Evolutionary conservation across 92 coral and sea anemone genomes (phyloP).

Genomic region (Epizoanthus ramosus): DNA sequence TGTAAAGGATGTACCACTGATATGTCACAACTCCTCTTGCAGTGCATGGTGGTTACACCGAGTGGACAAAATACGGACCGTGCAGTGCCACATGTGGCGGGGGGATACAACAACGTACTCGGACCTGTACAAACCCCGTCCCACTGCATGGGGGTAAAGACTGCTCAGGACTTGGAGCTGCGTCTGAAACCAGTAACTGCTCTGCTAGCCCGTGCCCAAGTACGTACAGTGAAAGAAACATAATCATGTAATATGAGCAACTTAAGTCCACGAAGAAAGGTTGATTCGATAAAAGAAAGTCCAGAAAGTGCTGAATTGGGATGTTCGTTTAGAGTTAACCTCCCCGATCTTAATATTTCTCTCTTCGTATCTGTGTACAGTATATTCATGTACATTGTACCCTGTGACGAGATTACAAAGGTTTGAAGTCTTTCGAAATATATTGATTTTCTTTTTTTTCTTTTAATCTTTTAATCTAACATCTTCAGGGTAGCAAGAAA

Average conservation of each 20-base stretch:
- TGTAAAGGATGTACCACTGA: background rate
- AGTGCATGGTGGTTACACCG: conserved; percentile 92
- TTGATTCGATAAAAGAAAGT: background rate
- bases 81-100: conserved; percentile 93
- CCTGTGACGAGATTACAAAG: no score
- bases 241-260: background rate
- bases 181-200: conserved; percentile 75
- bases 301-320: background rate
- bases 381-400: no score
- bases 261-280: background rate
- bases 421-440: no score
- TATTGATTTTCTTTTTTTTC: no score
- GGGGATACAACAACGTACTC: conserved; percentile 81
- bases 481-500: no score
- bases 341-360: no score
- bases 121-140: conserved; percentile 78
- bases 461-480: no score
- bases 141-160: conserved; percentile 92
- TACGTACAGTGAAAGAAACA: conserved; percentile 45
- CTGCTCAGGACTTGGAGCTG: conserved; percentile 74
- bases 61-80: conserved; percentile 81
- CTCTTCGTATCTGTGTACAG: no score
- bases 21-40: background rate
- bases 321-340: no score
- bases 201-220: conserved; percentile 84